Base-by-base conservation (phyloP, 2,888 invertebrate genomes). In the Empis livida region DNA sequence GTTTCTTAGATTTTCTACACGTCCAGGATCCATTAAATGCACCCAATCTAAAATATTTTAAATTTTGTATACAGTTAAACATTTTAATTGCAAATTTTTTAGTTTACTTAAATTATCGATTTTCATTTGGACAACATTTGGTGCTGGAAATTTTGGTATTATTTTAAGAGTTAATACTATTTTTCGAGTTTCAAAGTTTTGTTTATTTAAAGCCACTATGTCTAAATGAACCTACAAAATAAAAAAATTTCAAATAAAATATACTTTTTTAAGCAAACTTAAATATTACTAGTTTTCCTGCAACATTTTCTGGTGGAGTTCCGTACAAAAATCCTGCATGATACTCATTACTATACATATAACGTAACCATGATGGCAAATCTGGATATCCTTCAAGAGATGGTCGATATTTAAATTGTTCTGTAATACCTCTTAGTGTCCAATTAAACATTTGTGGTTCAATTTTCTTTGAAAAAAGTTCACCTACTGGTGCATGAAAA, bases 301-400 rank as follows among this genome's bases (percentile, higher is more conserved):
- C 70, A 46, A 74, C 68, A 35, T 75, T 71, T 45, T 75, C 73
- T 0, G 90, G 87, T 2, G 89, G 84, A 1, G 88, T 88, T 1
- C 92, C 92, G 59, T 87, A 92, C 16, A 92, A 73, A 62, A 84
- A 90, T 0, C 90, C 91, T 1, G 79, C 77, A 56, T 81, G 80
- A 57, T 85, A 81, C 50, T 79, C 73, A n/a, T 79, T 75, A 56
- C 88, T 89, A 63, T 86, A 89, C 51, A 83, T 79, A 61, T 88
- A 91, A 46, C 84, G 78, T 53, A 92, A 79, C 92, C 92, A 92
- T 5, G 79, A 72, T 0, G 92, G 92, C 39, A 92, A 71, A 66
- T 92, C 91, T 0, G 92, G 91, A 53, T 84, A 80, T 53, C 82
- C 79, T 44, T 78, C 64, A 48, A 91, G 63, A 1, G 88, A 82